These are phyloP conservation scores for Aurelia sp. DNA, from an alignment of 30 jellyfish, hydroid and myxozoan genomes.

Conservation along the genomic window DNA sequence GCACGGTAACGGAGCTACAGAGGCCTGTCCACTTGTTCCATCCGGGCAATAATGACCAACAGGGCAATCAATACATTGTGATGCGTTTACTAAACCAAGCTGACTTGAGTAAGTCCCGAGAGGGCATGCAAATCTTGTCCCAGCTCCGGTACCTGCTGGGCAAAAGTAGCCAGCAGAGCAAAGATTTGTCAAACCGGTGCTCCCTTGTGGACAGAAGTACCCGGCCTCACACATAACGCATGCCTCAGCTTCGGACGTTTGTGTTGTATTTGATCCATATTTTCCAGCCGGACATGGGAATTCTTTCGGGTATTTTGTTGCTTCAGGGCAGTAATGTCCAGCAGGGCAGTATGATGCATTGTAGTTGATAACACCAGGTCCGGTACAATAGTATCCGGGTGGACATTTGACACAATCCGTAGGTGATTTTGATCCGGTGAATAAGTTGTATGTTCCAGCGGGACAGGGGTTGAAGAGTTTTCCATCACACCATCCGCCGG, in stretches of 20 bases:
- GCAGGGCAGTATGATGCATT: conserved; percentile 70
- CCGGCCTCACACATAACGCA: conserved; percentile 81
- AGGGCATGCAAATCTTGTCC: conserved; percentile 92
- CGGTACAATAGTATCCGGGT: conserved; percentile 91
- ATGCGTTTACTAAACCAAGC: conserved; percentile 70
- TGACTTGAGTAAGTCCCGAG: conserved; percentile 84
- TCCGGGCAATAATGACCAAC: conserved; percentile 98
- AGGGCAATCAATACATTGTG: conserved; percentile 92
- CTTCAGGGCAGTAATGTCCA: conserved; percentile 94
- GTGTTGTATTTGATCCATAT: conserved; percentile 69
- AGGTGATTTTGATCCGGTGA: conserved; percentile 55
- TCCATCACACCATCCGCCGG: conserved; percentile 92
- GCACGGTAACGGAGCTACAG: conserved; percentile 91
- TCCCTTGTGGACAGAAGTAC: conserved; percentile 88
- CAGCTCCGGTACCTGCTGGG: conserved; percentile 89
- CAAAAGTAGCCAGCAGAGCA: conserved; percentile 96
- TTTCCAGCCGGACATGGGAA: conserved; percentile 96
- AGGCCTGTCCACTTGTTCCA: conserved; percentile 88
- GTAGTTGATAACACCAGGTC: conserved; percentile 86
- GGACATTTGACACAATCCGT: conserved; percentile 81
- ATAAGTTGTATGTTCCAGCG: conserved; percentile 49
- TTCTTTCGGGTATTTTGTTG: conserved; percentile 72
- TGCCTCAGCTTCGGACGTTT: conserved; percentile 71
- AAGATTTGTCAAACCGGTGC: conserved; percentile 52
- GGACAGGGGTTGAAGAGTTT: conserved; percentile 68